A percentile compares a stretch with the other conserved stretches of the same genome.
Evolutionary conservation across 2,888 invertebrate species (phyloP).

Genomic region (Epinotia bilunana): DNA sequence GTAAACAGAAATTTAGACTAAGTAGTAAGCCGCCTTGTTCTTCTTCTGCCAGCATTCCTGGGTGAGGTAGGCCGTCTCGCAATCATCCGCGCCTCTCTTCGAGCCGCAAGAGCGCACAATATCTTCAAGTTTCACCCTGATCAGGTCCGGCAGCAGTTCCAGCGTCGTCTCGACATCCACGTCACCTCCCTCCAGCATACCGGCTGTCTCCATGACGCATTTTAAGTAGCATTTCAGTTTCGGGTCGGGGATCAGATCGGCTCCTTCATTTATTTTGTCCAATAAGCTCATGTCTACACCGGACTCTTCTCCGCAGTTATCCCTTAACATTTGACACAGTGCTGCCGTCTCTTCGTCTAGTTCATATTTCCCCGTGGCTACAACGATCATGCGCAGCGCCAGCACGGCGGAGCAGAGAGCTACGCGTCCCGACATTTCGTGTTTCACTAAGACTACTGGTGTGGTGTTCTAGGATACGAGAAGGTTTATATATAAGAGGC

Average conservation of each 20-base stretch:
- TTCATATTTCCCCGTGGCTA: neutral
- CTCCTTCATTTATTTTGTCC: conserved; percentile 7
- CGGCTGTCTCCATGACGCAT: conserved; percentile 24
- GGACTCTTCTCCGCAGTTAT: conserved; percentile 8
- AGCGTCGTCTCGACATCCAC: conserved; percentile 18
- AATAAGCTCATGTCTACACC: conserved; percentile 6
- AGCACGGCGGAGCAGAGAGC: conserved; percentile 6
- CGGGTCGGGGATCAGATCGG: conserved; percentile 14
- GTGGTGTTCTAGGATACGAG: neutral
- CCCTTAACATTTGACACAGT: conserved; percentile 18
- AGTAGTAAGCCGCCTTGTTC: conserved; percentile 13
- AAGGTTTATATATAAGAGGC: neutral
- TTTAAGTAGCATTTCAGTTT: conserved; percentile 21
- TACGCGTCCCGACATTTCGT: neutral
- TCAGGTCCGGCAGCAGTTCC: conserved; percentile 2
- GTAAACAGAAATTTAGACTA: conserved; percentile 7
- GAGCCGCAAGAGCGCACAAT: conserved; percentile 12
- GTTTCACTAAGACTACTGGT: neutral
- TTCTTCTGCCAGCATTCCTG: conserved; percentile 13
- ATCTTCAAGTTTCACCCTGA: conserved; percentile 1
- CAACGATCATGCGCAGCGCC: conserved; percentile 1
- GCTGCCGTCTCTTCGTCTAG: conserved; percentile 12
- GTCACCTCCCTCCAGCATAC: conserved; percentile 13
- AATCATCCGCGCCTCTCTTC: conserved; percentile 14
- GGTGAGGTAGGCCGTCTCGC: conserved; percentile 15